Evolutionary conservation across 2,888 invertebrate genomes (phyloP), one percentile per base, ranked within the genome.

Genomic region (Junonia oenone): DNA sequence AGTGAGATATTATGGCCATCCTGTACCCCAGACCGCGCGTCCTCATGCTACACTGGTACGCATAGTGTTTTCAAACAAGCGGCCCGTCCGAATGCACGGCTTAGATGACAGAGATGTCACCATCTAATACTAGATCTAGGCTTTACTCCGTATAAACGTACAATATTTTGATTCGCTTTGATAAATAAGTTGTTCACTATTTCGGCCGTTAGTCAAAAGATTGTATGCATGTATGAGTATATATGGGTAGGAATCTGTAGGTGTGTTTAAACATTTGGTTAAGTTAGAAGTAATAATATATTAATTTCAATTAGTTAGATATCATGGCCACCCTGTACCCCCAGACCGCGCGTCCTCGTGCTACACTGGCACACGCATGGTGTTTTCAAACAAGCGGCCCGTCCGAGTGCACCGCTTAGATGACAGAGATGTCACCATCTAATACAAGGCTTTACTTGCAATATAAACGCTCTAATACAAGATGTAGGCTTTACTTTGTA

Each of bases 1-100:
- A n/a, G n/a, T n/a, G n/a, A n/a, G n/a, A 31, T 11, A 38, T 11
- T 2, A 26, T 43, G 43, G 43, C 1, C 13, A 43, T 26, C 43
- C 43, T 43, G 26, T 13, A n/a, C 22, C 2, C 6, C 22, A 6
- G 26, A 43, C 22, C 26, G 43, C 26, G 26, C 22, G 6, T 13
- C 43, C 43, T 50, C 53, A 35, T 53, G 56, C 50, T 45, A 56
- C 40, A 50, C 50, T 53, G 35, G 40, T 31, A 26, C 9, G 47
- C 51, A 27, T 47, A 48, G 59, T 56, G 55, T 59, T 59, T 59
- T 53, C 46, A 45, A 59, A 59, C 52, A 43, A 13, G n/a, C 22
- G 22, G 22, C n/a, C 22, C 43, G 43, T 22, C n/a, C 22, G 22
- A 43, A n/a, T 13, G 43, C 13, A 13, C 19, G 43, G 13, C 13